phyloP scores from a whole-genome alignment of 2,797 vertebrate species.

The Lerista edwardsae region DNA sequence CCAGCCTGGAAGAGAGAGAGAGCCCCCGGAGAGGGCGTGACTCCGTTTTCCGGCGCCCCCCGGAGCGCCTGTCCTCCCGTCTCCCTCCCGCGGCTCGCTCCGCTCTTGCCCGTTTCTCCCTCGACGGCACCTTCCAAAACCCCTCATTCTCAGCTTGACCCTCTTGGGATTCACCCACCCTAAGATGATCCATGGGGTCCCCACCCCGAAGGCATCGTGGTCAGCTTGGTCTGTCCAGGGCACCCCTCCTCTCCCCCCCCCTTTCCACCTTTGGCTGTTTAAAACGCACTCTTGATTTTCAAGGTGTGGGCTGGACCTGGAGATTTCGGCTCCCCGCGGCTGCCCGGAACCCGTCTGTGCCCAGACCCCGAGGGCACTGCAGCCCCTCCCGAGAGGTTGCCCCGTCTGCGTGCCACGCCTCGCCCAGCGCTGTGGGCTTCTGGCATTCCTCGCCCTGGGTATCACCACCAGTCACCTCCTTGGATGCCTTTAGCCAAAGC shows the following conservation, averaged over 20 bases:
- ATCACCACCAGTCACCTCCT: neutral
- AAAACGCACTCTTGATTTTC: neutral
- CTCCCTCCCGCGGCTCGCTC: neutral
- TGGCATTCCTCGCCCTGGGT: neutral
- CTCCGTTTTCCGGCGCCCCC: neutral
- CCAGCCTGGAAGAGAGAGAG: no score
- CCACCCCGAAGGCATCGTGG: neutral
- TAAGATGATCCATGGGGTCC: neutral
- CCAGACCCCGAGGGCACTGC: neutral
- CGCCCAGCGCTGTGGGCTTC: neutral
- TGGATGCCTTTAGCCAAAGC: neutral
- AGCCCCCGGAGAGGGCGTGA: neutral
- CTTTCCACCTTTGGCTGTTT: no score
- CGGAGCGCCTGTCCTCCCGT: constrained; percentile 1
- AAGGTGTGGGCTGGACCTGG: neutral
- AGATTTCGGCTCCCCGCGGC: neutral
- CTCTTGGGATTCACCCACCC: neutral
- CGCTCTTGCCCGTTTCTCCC: neutral
- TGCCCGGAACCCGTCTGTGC: rapidly evolving
- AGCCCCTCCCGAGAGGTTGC: neutral
- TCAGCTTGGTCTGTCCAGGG: neutral
- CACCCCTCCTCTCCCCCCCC: constrained; percentile 32
- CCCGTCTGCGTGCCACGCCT: no score
- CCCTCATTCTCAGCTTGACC: neutral
- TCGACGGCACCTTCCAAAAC: neutral